Conservation (phyloP, 2,888 invertebrate species). For the Cylloceria caligata region DNA sequence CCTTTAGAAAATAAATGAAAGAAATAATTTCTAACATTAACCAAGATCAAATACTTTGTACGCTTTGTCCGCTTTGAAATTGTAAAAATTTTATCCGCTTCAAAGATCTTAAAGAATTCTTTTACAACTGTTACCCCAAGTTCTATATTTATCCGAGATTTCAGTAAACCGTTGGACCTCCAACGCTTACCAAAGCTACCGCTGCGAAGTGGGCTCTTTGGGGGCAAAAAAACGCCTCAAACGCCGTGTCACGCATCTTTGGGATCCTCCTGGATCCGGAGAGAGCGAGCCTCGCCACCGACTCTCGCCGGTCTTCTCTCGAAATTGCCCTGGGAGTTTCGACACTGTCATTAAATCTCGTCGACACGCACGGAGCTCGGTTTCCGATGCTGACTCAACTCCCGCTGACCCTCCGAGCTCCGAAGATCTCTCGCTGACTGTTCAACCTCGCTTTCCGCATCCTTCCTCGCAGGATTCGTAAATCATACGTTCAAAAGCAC, state of each 20-base stretch:
- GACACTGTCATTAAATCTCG: conserved; percentile 63
- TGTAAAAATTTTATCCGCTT: background rate
- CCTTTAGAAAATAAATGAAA: no score
- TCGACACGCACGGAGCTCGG: conserved; percentile 63
- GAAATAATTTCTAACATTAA: no score
- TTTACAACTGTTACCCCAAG: conserved; percentile 34
- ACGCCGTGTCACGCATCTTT: conserved; percentile 58
- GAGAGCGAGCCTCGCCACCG: background rate
- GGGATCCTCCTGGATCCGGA: conserved; percentile 31
- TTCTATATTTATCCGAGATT: background rate
- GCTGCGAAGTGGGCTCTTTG: background rate
- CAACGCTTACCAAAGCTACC: conserved; percentile 10
- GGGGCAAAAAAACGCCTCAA: conserved; percentile 30
- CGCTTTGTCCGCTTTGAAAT: background rate
- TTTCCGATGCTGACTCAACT: conserved; percentile 58
- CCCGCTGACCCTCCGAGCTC: conserved; percentile 4
- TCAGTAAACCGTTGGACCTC: background rate
- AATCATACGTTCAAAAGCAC: background rate
- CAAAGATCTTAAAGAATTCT: conserved; percentile 13
- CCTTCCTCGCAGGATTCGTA: background rate
- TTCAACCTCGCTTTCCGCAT: background rate
- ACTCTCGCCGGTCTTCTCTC: no score
- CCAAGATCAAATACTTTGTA: no score
- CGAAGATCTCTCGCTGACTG: conserved; percentile 2
- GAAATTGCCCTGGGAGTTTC: conserved; percentile 61